Evolutionary conservation across 35 echinoderm and acorn worm genomes (phyloP), one percentile per base, ranked within the genome.

Genomic region (Lytechinus pictus): DNA sequence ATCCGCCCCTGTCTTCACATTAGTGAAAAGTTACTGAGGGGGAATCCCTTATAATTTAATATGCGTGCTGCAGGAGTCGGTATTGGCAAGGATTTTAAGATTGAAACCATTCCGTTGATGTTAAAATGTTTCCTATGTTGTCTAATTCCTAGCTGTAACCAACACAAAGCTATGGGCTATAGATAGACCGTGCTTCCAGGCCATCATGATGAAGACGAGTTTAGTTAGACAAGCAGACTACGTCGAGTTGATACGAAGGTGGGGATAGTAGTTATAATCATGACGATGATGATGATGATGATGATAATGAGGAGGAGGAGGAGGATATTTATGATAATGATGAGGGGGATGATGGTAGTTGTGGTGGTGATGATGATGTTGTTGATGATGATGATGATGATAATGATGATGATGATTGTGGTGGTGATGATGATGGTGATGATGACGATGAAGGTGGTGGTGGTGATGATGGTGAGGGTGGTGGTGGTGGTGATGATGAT

Each of bases 181-280:
- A 57, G 98, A 99, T 88, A 97, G 98, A 96, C 97, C 54, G 94
- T 97, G 95, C 55, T 99, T 99, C 95, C 98, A 99, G 92, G 97
- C 97, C 33, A 97, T 99, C 9, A 99, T 99, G 98, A 99, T 99
- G 98, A 99, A 97, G 93, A 99, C 98, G 3, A 97, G 97, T 56
- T 94, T 99, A 57, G 96, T 98, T 8, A 86, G 98, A 72, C 98
- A 99, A 94, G 97, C 97, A 91, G 98, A 98, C 54, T 95, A 96
- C 28, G 96, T 99, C 28, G 96, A 97, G 33, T 95, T 99, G 86
- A 94, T 99, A 51, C 96, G 97, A 95, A 98, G 97, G 98, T 99
- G 61, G 94, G 88, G n/a, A 29, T 10, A 52, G 27, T 52, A 10
- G 28, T 57, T 57, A 9, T 89, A 29, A 19, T 52, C 27, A 19